Percentiles rank a stretch among this genome's conserved stretches.
These are phyloP conservation scores for Pangasianodon gigas DNA, from an alignment of 2,113 vertebrate species.

Conservation along the genomic window DNA sequence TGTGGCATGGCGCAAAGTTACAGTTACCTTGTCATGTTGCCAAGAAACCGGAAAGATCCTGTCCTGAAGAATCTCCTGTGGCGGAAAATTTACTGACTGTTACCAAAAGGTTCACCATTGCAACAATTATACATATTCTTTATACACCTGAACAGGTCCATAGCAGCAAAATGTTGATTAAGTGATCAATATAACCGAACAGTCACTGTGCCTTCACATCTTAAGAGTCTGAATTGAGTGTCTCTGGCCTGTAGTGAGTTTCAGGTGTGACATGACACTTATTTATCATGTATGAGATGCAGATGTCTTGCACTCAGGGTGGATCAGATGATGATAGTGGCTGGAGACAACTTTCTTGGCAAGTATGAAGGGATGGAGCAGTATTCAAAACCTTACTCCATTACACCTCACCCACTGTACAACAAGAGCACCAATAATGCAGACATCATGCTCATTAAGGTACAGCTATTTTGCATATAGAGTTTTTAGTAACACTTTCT, in stretches of 20 bases:
- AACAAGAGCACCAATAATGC: constrained; percentile 72
- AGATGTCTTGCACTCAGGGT: constrained; percentile 55
- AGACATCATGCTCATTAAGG: constrained; percentile 82
- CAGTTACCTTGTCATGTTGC: not conserved
- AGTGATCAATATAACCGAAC: not conserved
- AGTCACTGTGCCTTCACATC: not conserved
- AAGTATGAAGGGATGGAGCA: constrained; percentile 76
- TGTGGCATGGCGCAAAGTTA: not conserved
- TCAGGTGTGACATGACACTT: constrained; percentile 3
- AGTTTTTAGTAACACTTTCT: not conserved
- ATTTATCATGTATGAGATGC: constrained; percentile 31
- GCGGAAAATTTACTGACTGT: not conserved
- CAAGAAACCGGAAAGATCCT: not conserved
- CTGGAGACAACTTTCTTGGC: constrained; percentile 71
- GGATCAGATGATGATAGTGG: constrained; percentile 74
- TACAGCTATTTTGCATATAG: constrained; percentile 46
- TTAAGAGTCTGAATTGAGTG: not conserved
- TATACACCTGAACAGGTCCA: not conserved
- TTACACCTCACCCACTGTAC: constrained; percentile 74
- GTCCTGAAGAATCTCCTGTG: not conserved
- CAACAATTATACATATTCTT: not conserved
- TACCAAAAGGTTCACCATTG: not conserved
- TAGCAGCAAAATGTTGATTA: not conserved
- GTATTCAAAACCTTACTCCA: constrained; percentile 66
- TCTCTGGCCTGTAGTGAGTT: not conserved